These are phyloP conservation scores for Pristionchus japonicus DNA, from an alignment of 2,888 invertebrate species.

Conservation along the genomic window DNA sequence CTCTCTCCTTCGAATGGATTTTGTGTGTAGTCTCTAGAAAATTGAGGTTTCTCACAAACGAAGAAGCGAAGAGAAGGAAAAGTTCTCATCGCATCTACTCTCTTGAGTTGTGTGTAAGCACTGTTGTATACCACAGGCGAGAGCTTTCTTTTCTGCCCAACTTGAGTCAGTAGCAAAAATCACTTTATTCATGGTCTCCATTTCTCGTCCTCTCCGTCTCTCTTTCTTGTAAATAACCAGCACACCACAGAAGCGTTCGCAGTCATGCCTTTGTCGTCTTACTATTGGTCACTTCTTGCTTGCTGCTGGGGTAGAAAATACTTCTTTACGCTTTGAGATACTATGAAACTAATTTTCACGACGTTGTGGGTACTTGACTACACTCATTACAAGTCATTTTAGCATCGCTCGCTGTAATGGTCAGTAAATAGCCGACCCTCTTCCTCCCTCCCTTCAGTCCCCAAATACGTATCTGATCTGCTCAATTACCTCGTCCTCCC, in stretches of 20 bases:
- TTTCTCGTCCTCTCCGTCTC: neutral
- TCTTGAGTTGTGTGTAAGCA: no score
- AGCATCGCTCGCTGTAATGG: neutral
- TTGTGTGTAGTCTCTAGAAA: neutral
- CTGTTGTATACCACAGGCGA: no score
- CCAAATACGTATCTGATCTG: neutral
- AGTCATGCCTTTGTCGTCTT: neutral
- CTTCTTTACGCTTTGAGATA: no score
- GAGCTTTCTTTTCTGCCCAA: neutral
- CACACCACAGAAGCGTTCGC: neutral
- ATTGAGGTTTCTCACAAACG: neutral
- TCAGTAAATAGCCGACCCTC: neutral
- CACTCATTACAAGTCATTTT: neutral
- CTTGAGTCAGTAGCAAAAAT: neutral
- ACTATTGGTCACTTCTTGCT: neutral
- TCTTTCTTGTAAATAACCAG: conserved; percentile 28
- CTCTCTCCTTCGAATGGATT: neutral
- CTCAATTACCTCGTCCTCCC: conserved; percentile 12
- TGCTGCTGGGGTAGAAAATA: neutral
- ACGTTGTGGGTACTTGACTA: no score
- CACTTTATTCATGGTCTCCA: no score
- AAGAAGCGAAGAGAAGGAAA: no score
- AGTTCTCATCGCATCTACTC: neutral
- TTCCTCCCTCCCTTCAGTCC: neutral
- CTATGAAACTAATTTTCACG: no score